phyloP scores from a whole-genome alignment of 2,888 invertebrate species.

The Lycia hirtaria region DNA sequence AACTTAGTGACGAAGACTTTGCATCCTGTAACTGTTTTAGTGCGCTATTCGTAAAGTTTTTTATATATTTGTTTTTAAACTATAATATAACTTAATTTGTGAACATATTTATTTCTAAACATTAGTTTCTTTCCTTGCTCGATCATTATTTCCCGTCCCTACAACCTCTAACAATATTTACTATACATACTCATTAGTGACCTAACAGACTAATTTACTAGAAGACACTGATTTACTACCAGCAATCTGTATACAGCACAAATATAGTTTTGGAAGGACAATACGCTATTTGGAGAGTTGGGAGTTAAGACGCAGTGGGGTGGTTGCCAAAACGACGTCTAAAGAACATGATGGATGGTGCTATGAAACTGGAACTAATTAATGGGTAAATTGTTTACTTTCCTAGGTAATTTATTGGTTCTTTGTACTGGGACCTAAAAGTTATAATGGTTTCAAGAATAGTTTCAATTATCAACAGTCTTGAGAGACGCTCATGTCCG shows the following conservation, averaged over 20 bases:
- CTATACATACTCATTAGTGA: constrained; percentile 40
- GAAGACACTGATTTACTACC: constrained; percentile 38
- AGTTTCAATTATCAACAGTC: too few relatives aligned
- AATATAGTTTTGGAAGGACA: constrained; percentile 53
- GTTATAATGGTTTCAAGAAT: too few relatives aligned
- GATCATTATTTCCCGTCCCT: constrained; percentile 2
- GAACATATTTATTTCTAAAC: too few relatives aligned
- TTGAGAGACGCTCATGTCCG: too few relatives aligned
- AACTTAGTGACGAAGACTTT: too few relatives aligned
- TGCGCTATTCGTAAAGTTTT: too few relatives aligned
- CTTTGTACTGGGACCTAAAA: constrained; percentile 18
- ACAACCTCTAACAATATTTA: constrained; percentile 44
- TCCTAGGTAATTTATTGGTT: background rate
- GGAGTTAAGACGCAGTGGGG: constrained; percentile 46
- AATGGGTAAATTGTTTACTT: background rate
- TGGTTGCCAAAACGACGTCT: constrained; percentile 26
- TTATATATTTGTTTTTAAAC: too few relatives aligned
- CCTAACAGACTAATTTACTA: constrained; percentile 32
- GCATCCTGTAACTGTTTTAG: too few relatives aligned
- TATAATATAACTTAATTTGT: too few relatives aligned
- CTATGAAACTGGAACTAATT: constrained; percentile 12
- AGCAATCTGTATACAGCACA: constrained; percentile 32
- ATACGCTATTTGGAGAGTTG: constrained; percentile 51
- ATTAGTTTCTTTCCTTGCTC: background rate
- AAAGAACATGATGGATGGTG: constrained; percentile 16